Conservation (phyloP, 1,140 invertebrate species). For the Nasonia vitripennis region DNA sequence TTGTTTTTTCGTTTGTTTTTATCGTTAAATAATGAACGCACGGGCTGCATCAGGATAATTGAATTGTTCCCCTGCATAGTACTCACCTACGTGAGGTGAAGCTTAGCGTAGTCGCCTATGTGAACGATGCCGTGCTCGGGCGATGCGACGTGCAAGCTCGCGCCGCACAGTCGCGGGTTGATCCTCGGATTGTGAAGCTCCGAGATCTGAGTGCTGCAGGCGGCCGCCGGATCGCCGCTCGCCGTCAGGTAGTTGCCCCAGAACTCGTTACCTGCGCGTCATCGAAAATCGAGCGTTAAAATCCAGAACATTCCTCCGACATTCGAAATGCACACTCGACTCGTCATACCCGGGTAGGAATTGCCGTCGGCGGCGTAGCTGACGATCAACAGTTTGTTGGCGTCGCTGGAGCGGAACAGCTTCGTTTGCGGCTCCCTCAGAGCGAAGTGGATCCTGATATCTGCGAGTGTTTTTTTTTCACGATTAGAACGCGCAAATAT, state of each 20-base stretch:
- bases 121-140: conserved; percentile 74
- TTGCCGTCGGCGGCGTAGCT: conserved; percentile 83
- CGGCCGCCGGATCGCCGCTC: conserved; percentile 80
- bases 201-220: conserved; percentile 76
- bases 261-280: conserved; percentile 67
- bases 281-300: background rate
- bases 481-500: too few relatives aligned
- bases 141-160: conserved; percentile 75
- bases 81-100: conserved; percentile 68
- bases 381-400: conserved; percentile 77
- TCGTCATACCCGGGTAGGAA: conserved; percentile 78
- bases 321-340: background rate
- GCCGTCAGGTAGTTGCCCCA: conserved; percentile 66
- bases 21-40: background rate
- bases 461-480: conserved; percentile 37
- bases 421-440: conserved; percentile 67
- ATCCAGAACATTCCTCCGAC: background rate
- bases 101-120: conserved; percentile 73
- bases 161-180: conserved; percentile 72
- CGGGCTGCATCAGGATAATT: too few relatives aligned
- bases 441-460: conserved; percentile 70
- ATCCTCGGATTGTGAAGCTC: conserved; percentile 78
- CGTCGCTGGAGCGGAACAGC: conserved; percentile 64
- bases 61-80: background rate
- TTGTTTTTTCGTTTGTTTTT: background rate